These are phyloP conservation scores for Steromphala cineraria DNA, from an alignment of 2,888 invertebrate genomes.

Conservation along the genomic window DNA sequence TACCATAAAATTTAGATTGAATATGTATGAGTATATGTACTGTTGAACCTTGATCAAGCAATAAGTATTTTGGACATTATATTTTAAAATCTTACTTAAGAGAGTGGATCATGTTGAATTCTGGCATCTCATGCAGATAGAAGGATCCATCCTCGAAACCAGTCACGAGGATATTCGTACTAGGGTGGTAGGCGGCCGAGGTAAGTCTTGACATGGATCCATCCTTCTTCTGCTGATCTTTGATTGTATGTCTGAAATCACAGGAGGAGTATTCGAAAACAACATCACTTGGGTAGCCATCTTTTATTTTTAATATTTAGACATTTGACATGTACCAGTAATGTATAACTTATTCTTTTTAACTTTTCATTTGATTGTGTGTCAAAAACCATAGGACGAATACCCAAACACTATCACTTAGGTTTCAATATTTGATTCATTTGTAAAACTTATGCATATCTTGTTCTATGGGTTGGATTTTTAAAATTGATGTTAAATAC, in stretches of 20 bases:
- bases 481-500: no score
- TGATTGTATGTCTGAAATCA: slow-evolving; percentile 79
- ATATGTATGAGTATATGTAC: no score
- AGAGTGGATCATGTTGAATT: slow-evolving; percentile 93
- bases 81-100: slow-evolving; percentile 76
- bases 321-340: no score
- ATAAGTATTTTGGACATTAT: no score
- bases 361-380: slow-evolving; percentile 79
- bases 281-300: background rate
- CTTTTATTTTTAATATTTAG: background rate
- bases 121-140: slow-evolving; percentile 94
- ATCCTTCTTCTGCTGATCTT: background rate
- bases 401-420: background rate
- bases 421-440: background rate
- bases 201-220: slow-evolving; percentile 78
- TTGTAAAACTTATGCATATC: no score
- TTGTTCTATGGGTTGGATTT: no score
- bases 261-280: background rate
- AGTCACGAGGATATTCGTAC: slow-evolving; percentile 87
- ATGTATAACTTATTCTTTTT: no score
- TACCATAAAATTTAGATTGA: no score
- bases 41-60: no score
- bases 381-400: slow-evolving; percentile 75
- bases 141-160: slow-evolving; percentile 95
- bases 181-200: slow-evolving; percentile 88